Percentiles rank a stretch among this genome's conserved stretches.
Evolutionary conservation across 2,888 invertebrate genomes (phyloP).

Genomic region (Caradrina clavipalpis): DNA sequence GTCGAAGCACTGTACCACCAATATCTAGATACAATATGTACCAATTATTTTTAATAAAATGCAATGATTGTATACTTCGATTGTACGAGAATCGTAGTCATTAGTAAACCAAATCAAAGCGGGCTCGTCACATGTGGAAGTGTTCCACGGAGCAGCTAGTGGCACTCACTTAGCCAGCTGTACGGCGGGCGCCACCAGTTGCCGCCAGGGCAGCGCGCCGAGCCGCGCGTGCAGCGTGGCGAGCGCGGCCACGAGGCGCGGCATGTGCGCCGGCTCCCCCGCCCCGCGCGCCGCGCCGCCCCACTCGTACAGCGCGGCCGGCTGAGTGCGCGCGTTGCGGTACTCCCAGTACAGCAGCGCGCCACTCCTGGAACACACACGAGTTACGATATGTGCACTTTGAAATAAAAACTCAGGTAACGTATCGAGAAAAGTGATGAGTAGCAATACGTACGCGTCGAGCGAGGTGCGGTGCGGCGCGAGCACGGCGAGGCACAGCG

Average conservation of each 20-base stretch:
- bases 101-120: too few relatives aligned
- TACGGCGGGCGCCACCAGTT: conserved; percentile 77
- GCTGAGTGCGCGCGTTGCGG: conserved; percentile 80
- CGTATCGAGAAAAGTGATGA: too few relatives aligned
- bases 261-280: conserved; percentile 59
- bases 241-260: conserved; percentile 80
- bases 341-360: conserved; percentile 94
- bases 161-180: conserved; percentile 74
- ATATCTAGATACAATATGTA: too few relatives aligned
- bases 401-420: neutral
- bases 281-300: conserved; percentile 61
- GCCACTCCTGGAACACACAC: conserved; percentile 91
- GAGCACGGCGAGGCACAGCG: conserved; percentile 94
- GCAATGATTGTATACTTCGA: too few relatives aligned
- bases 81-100: too few relatives aligned
- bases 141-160: neutral
- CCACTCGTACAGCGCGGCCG: conserved; percentile 83
- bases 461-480: conserved; percentile 94
- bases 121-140: neutral
- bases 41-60: too few relatives aligned
- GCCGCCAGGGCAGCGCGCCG: conserved; percentile 80
- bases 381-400: neutral
- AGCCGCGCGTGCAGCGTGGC: conserved; percentile 77
- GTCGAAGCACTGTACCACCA: too few relatives aligned
- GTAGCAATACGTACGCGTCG: conserved; percentile 92